Evolutionary conservation across 2,888 invertebrate genomes (phyloP).

Genomic region (Drosophila koepferae): DNA sequence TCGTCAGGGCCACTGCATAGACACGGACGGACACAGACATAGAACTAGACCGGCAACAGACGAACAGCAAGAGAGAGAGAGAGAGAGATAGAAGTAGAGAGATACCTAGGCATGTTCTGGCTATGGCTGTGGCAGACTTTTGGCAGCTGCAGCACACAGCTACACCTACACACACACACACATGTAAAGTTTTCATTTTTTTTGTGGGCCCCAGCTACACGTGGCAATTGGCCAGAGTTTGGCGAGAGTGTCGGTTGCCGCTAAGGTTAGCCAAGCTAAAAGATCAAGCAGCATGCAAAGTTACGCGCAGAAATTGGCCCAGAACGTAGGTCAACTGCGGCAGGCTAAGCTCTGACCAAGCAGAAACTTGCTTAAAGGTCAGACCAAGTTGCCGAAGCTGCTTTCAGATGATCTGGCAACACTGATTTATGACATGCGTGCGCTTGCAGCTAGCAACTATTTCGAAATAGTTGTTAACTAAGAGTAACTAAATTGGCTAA

Average conservation of each 20-base stretch:
- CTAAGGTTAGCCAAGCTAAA: constrained; percentile 41
- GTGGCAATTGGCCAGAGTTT: constrained; percentile 63
- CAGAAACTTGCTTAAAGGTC: constrained; percentile 31
- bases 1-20: constrained; percentile 52
- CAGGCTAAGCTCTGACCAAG: constrained; percentile 22
- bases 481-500: neutral
- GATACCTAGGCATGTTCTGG: constrained; percentile 29
- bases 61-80: constrained; percentile 22
- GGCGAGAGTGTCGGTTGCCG: constrained; percentile 8
- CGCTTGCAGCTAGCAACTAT: neutral
- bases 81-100: neutral
- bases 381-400: constrained; percentile 2
- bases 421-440: constrained; percentile 2
- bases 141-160: constrained; percentile 41
- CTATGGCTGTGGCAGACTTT: constrained; percentile 42
- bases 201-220: constrained; percentile 61
- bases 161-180: constrained; percentile 8
- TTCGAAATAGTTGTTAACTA: neutral
- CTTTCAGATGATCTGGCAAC: constrained; percentile 13
- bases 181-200: constrained; percentile 15
- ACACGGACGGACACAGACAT: constrained; percentile 4
- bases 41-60: constrained; percentile 74
- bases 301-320: constrained; percentile 29
- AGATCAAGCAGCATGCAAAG: constrained; percentile 49
- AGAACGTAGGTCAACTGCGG: constrained; percentile 22